Evolutionary conservation across 2,888 invertebrate species (phyloP).

Genomic region (Biston betularia): DNA sequence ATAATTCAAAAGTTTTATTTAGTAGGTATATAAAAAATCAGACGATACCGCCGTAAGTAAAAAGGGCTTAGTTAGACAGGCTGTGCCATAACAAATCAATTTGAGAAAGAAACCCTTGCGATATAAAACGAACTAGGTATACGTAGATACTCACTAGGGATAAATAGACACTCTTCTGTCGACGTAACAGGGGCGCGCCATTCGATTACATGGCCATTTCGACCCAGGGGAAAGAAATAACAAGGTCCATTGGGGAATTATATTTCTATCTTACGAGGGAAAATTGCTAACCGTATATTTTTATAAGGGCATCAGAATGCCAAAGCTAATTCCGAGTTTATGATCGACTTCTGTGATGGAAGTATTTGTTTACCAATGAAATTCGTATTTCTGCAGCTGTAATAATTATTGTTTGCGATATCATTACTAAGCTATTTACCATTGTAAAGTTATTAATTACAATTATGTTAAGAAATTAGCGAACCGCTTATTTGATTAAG

Average conservation of each 20-base stretch:
- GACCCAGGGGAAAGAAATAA: slow-evolving; percentile 32
- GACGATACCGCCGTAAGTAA: too few relatives aligned
- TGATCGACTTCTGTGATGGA: neutral
- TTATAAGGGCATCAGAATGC: neutral
- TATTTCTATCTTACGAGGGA: slow-evolving; percentile 18
- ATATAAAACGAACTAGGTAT: slow-evolving; percentile 4
- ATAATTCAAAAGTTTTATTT: too few relatives aligned
- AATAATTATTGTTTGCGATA: neutral
- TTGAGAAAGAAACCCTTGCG: neutral
- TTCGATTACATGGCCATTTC: slow-evolving; percentile 30
- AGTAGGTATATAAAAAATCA: too few relatives aligned
- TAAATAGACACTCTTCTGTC: neutral
- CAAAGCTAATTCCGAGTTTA: neutral
- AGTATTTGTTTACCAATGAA: neutral
- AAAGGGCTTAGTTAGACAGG: too few relatives aligned
- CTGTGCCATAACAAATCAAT: too few relatives aligned
- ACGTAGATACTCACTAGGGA: neutral
- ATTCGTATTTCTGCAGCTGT: neutral
- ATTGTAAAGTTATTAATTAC: too few relatives aligned
- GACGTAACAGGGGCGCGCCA: slow-evolving; percentile 33
- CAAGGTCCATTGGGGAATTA: slow-evolving; percentile 29
- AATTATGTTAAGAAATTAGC: too few relatives aligned
- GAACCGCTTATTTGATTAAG: too few relatives aligned
- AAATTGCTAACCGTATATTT: slow-evolving; percentile 12
- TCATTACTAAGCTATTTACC: too few relatives aligned